phyloP scores from a whole-genome alignment of 2,888 invertebrate species.

The Adelphocoris suturalis region DNA sequence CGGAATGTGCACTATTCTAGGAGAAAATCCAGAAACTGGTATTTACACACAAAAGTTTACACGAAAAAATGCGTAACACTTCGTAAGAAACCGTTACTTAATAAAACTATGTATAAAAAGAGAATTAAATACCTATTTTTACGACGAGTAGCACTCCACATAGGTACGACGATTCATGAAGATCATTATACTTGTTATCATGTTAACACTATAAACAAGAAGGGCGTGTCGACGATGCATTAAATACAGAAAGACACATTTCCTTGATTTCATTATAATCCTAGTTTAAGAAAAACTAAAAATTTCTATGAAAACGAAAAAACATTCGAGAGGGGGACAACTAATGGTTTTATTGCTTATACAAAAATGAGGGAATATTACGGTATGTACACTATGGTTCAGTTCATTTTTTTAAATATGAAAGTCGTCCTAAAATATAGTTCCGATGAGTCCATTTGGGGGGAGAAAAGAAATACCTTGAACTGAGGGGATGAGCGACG shows the following conservation, averaged over 20 bases:
- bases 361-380: constrained; percentile 36
- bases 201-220: constrained; percentile 50
- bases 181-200: constrained; percentile 35
- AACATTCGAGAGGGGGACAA: not conserved
- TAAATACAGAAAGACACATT: constrained; percentile 23
- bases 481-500: not conserved
- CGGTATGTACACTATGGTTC: constrained; percentile 21
- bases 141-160: constrained; percentile 49
- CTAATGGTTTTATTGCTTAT: constrained; percentile 37
- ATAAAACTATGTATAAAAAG: not conserved
- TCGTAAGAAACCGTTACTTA: constrained; percentile 19
- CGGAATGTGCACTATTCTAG: constrained; percentile 59
- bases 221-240: constrained; percentile 15
- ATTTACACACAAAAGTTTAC: constrained; percentile 39
- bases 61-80: constrained; percentile 16
- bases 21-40: constrained; percentile 9
- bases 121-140: constrained; percentile 59
- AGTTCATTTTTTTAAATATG: constrained; percentile 3
- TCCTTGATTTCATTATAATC: not conserved
- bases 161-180: constrained; percentile 20
- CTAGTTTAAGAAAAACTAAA: not conserved
- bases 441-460: constrained; percentile 45
- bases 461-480: constrained; percentile 59
- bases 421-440: constrained; percentile 25
- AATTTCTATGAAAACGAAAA: not conserved